Evolutionary conservation across 2,888 invertebrate genomes (phyloP), one percentile per base, ranked within the genome.

Genomic region (Chrysolina oricalcia): DNA sequence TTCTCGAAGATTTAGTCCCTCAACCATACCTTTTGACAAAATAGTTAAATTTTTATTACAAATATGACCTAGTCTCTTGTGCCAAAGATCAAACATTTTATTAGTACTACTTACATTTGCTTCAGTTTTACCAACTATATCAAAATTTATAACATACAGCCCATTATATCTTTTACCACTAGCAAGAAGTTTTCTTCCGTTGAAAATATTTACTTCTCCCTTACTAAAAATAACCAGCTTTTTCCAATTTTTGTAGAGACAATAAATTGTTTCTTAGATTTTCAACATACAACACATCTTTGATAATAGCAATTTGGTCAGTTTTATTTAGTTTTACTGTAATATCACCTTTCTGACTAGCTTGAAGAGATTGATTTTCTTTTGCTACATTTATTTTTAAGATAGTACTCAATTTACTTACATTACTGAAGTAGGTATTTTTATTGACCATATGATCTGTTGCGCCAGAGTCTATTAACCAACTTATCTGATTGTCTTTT

Each of bases 11-110:
- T 63, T 63, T 40, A 63, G 27, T 35, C 35, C 63, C 15, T 63
- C 63, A 63, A 63, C 62, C 62, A 63, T 63, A 63, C 35, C 35
- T 35, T 35, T 27, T 9, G 17, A 63, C n/a, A 63, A 40, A 17
- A 35, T 40, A 17, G 17, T 23, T 17, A 35, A 27, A n/a, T 63
- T 63, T 27, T 27, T 63, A 63, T 27, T 63, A n/a, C 63, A 48
- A n/a, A 48, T 48, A 48, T 48, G 46, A 48, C 46, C 46, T 48
- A 48, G 46, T 48, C n/a, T 48, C 46, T 48, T 48, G 5, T n/a
- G 46, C 46, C 46, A 48, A 48, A 48, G 8, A 48, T 48, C 17
- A 48, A 48, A 48, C 48, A 48, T 48, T 48, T 35, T 35, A 35
- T 35, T 35, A 35, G 35, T 6, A 35, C 35, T 8, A 35, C 35